Conservation (phyloP, 2,797 vertebrate species). For the Rhadinocentrus ornatus region DNA sequence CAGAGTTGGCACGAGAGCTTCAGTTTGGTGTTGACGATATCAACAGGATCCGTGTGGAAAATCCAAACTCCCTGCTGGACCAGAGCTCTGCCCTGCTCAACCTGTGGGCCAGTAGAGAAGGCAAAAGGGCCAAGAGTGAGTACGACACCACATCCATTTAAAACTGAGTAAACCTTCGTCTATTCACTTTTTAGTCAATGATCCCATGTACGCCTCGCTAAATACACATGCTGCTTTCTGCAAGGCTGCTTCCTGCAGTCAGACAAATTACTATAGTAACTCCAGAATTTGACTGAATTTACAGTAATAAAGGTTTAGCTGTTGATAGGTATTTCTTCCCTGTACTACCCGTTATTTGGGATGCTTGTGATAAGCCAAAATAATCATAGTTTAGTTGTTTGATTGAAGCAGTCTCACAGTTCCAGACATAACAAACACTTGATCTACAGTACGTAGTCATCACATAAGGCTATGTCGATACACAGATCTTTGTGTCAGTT, state of each 20-base stretch:
- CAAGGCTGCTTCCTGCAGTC: background rate
- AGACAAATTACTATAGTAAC: too few species aligned
- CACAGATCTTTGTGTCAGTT: background rate
- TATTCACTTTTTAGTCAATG: background rate
- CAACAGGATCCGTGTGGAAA: constrained; percentile 96
- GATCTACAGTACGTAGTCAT: background rate
- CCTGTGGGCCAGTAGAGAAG: constrained; percentile 92
- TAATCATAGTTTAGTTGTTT: background rate
- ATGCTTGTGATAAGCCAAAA: background rate
- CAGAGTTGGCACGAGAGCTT: constrained; percentile 92
- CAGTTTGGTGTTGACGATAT: constrained; percentile 96
- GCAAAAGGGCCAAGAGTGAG: constrained; percentile 91
- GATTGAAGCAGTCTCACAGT: background rate
- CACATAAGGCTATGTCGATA: background rate
- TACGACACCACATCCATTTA: constrained; percentile 18
- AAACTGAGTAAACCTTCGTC: background rate
- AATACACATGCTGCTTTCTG: background rate
- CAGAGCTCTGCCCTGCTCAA: constrained; percentile 93
- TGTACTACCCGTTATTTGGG: background rate
- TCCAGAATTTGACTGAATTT: background rate
- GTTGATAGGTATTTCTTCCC: too few species aligned
- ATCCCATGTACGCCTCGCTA: background rate
- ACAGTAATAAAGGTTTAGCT: background rate
- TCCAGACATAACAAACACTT: background rate
- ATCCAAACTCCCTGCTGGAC: constrained; percentile 95